These are phyloP conservation scores for Ciconia maguari DNA, from an alignment of 2,113 vertebrate genomes.

Conservation along the genomic window DNA sequence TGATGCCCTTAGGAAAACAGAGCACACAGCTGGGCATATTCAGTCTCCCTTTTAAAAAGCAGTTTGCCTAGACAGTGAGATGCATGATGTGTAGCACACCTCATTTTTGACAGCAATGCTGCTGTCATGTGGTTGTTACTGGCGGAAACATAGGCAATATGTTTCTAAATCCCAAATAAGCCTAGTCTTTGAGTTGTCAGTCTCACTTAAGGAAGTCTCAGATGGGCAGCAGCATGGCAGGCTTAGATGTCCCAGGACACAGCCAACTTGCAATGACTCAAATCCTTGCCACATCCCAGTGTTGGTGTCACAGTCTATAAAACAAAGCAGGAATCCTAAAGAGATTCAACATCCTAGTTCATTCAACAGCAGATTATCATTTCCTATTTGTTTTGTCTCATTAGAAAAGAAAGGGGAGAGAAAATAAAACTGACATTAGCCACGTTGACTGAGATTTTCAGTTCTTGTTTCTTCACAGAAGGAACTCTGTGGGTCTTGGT, in stretches of 20 bases:
- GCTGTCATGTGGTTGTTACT: not conserved
- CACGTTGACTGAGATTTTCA: not conserved
- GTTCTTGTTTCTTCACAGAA: not conserved
- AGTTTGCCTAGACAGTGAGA: not conserved
- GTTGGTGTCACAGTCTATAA: not conserved
- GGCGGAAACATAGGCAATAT: not conserved
- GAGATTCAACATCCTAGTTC: not conserved
- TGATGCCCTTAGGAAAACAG: not conserved
- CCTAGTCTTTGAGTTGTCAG: not conserved
- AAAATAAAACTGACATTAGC: not conserved
- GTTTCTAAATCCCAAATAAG: not conserved
- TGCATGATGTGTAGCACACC: not conserved
- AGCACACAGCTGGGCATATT: not conserved
- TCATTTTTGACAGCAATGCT: not conserved
- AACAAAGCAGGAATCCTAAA: not conserved
- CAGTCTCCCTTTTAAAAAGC: not conserved
- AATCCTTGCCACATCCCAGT: not conserved
- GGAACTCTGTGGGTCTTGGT: not conserved
- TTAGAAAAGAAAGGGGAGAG: not conserved
- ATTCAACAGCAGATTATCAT: not conserved
- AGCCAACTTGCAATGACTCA: not conserved
- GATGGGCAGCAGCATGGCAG: not conserved
- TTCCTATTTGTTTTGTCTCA: not conserved
- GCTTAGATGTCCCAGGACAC: not conserved
- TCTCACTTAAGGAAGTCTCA: not conserved